A percentile compares a stretch with the other conserved stretches of the same genome.
Evolutionary conservation across 2,113 vertebrate genomes (phyloP).

Genomic region (Rhynchomys soricoides): DNA sequence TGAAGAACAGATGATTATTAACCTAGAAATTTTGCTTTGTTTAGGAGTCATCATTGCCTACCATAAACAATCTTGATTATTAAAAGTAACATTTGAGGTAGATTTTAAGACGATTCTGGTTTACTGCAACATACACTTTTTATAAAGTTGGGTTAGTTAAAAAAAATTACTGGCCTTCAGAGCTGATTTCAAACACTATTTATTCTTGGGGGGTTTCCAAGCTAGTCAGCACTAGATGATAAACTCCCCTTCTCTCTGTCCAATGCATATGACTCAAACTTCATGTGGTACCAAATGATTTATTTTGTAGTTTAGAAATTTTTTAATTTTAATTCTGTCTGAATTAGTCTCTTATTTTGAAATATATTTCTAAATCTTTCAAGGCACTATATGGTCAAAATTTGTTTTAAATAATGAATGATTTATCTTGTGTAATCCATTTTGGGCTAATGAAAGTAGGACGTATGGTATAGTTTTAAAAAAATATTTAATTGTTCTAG

Average conservation of each 20-base stretch:
- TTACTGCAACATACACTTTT: background rate
- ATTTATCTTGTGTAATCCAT: background rate
- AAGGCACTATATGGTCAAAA: background rate
- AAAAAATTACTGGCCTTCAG: background rate
- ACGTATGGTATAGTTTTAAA: background rate
- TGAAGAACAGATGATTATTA: background rate
- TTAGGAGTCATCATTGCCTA: background rate
- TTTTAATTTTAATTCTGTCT: background rate
- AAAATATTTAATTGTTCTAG: background rate
- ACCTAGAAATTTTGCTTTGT: background rate
- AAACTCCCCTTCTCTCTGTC: background rate
- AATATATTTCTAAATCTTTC: background rate
- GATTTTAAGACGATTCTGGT: background rate
- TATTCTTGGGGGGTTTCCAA: background rate
- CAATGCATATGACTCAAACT: background rate
- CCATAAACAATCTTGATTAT: slow-evolving; percentile 1
- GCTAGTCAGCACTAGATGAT: background rate
- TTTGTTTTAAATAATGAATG: background rate
- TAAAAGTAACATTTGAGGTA: slow-evolving; percentile 19
- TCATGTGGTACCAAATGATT: background rate
- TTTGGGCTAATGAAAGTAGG: background rate
- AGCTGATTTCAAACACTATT: background rate
- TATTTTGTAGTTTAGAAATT: background rate
- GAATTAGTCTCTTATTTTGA: background rate
- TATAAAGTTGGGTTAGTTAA: background rate